Evolutionary conservation across 2,797 vertebrate species (phyloP).

Genomic region (Halcyon leucocephala): DNA sequence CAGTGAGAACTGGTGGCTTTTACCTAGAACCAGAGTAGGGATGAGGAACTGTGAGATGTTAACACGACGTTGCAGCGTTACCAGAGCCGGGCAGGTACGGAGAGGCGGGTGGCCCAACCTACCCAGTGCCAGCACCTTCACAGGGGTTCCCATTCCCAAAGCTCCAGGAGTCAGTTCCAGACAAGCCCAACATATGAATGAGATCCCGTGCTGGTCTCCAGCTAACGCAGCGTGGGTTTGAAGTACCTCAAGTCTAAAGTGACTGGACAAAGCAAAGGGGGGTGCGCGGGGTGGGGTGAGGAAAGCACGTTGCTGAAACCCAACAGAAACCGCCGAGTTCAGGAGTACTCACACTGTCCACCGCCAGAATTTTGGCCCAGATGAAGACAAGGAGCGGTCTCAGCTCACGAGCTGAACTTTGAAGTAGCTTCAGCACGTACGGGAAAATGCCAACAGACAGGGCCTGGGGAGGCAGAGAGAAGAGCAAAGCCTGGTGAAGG

Average conservation of each 20-base stretch:
- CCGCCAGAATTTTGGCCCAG: slow-evolving; percentile 98
- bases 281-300: too few relatives aligned
- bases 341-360: slow-evolving; percentile 94
- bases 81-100: accelerated
- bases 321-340: not conserved
- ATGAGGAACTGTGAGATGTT: accelerated
- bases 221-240: accelerated
- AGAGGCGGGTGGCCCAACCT: not conserved
- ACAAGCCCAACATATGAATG: not conserved
- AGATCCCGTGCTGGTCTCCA: accelerated
- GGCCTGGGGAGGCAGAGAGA: slow-evolving; percentile 80
- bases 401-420: slow-evolving; percentile 95
- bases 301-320: not conserved
- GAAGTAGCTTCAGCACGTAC: slow-evolving; percentile 94
- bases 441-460: slow-evolving; percentile 97
- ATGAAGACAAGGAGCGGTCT: slow-evolving; percentile 96
- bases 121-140: not conserved
- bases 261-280: not conserved
- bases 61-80: accelerated
- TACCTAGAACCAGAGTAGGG: not conserved
- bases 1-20: not conserved
- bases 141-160: not conserved
- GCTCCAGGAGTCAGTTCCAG: not conserved
- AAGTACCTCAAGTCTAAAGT: not conserved
- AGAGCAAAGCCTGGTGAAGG: not conserved